A percentile compares a stretch with the other conserved stretches of the same genome.
These are phyloP conservation scores for Ictalurus punctatus DNA, from an alignment of 2,113 vertebrate species.

Conservation along the genomic window DNA sequence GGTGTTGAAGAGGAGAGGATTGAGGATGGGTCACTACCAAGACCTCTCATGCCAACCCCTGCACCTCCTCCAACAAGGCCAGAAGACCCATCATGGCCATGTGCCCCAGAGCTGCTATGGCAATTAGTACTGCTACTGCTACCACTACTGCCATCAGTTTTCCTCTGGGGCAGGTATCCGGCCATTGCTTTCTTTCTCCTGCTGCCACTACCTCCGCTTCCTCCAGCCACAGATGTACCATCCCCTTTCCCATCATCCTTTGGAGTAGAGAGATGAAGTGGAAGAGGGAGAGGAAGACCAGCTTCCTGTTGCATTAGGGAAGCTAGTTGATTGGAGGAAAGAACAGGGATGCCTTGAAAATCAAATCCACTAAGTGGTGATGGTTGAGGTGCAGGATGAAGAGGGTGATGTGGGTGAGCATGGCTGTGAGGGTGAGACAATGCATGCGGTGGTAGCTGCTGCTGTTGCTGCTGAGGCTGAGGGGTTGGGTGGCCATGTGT, in stretches of 20 bases:
- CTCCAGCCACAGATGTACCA: constrained; percentile 59
- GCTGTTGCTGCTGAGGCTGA: constrained; percentile 74
- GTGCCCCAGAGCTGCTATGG: constrained; percentile 68
- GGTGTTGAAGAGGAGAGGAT: constrained; percentile 69
- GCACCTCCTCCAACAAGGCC: constrained; percentile 71
- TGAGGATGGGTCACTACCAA: constrained; percentile 69
- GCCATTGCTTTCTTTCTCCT: constrained; percentile 80
- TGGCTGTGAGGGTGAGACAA: constrained; percentile 77
- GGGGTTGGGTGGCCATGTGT: constrained; percentile 65
- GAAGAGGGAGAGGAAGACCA: constrained; percentile 74
- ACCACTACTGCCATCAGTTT: constrained; percentile 66
- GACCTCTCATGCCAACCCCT: constrained; percentile 66
- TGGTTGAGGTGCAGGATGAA: constrained; percentile 76
- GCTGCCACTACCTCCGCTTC: constrained; percentile 70
- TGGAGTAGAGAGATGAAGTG: constrained; percentile 73
- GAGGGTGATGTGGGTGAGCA: constrained; percentile 75
- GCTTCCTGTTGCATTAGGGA: constrained; percentile 79
- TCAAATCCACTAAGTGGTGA: constrained; percentile 74
- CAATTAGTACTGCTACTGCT: constrained; percentile 63
- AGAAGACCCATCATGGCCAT: constrained; percentile 69
- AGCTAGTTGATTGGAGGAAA: constrained; percentile 78
- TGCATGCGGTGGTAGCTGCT: constrained; percentile 74
- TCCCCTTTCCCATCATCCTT: constrained; percentile 74
- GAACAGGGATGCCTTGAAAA: constrained; percentile 79
- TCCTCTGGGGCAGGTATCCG: constrained; percentile 78